Base-by-base conservation (phyloP, 1,140 invertebrate genomes). In the Amyelois transitella region DNA sequence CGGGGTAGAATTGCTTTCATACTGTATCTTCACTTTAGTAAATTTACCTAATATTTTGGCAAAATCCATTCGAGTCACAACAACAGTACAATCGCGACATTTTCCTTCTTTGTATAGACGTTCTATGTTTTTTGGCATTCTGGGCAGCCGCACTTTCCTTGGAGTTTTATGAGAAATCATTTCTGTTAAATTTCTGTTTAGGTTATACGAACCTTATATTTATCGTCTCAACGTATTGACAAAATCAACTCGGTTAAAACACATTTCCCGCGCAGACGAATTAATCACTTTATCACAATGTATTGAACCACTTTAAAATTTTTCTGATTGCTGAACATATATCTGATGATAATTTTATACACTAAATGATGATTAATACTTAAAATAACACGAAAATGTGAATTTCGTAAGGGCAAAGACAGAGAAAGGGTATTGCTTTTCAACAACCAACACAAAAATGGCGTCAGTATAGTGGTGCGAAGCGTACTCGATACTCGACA, bases 201-300 rank as follows among this genome's bases (percentile, higher is more conserved):
- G 44, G 12, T 38, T n/a, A 38, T 10, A 38, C 2, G 17, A 38
- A 38, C n/a, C 7, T 6, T 2, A 38, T 12, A 38, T 38, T 14
- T 14, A 38, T 38, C n/a, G n/a, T n/a, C 32, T 38, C 32, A 38
- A 1, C 17, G 17, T 38, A 14, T 50, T 57, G 43, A 66, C 59
- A 22, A 52, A 52, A 74, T 53, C 68, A 68, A 60, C 64, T 62
- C 58, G 53, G 75, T 72, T 63, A 67, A 71, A 71, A 71, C 76
- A 88, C 85, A 86, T 88, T 88, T 88, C 86, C 86, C 86, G 86
- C 86, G 82, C 85, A 85, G 66, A 62, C 56, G 56, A 80, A 73
- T 62, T 67, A 52, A 60, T 50, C 53, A 55, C 51, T 48, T 62
- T 43, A 68, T 66, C 44, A 58, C 10, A 54, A 55, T 12, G 53